Conservation (phyloP, 1,140 invertebrate genomes). For the Pollicipes pollicipes region DNA sequence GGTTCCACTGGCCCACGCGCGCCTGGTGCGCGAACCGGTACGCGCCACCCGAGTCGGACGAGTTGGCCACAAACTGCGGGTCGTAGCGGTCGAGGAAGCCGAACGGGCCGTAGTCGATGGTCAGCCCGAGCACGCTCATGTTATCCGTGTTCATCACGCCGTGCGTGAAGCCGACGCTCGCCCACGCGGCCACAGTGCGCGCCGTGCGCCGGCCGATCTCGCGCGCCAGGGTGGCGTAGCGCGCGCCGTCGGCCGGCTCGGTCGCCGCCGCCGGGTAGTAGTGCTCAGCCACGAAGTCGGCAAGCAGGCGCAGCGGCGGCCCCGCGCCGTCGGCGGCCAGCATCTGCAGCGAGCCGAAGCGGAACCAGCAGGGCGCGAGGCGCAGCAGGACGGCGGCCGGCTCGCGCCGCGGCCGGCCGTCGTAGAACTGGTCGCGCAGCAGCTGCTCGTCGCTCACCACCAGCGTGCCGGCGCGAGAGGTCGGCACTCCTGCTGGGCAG, state of each 20-base stretch:
- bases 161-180: slow-evolving; percentile 44
- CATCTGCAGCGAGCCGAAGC: slow-evolving; percentile 50
- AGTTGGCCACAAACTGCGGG: slow-evolving; percentile 39
- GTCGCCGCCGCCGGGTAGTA: slow-evolving; percentile 36
- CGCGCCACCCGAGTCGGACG: slow-evolving; percentile 37
- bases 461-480: slow-evolving; percentile 36
- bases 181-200: slow-evolving; percentile 37
- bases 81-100: slow-evolving; percentile 46
- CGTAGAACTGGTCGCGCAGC: slow-evolving; percentile 39
- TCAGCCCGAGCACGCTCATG: slow-evolving; percentile 43
- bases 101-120: slow-evolving; percentile 48
- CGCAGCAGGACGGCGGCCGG: slow-evolving; percentile 36
- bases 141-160: slow-evolving; percentile 51
- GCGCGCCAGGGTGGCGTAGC: slow-evolving; percentile 29
- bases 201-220: slow-evolving; percentile 30
- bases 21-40: slow-evolving; percentile 31
- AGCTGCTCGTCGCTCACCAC: slow-evolving; percentile 38
- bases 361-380: slow-evolving; percentile 37
- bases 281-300: slow-evolving; percentile 41
- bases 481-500: slow-evolving; percentile 28
- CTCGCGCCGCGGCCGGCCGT: slow-evolving; percentile 35
- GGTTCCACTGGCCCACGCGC: slow-evolving; percentile 41
- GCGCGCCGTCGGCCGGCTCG: slow-evolving; percentile 24
- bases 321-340: slow-evolving; percentile 33
- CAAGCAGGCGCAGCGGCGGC: slow-evolving; percentile 33